Conservation (phyloP, 2,797 vertebrate genomes). For the Urophycis tenuis region DNA sequence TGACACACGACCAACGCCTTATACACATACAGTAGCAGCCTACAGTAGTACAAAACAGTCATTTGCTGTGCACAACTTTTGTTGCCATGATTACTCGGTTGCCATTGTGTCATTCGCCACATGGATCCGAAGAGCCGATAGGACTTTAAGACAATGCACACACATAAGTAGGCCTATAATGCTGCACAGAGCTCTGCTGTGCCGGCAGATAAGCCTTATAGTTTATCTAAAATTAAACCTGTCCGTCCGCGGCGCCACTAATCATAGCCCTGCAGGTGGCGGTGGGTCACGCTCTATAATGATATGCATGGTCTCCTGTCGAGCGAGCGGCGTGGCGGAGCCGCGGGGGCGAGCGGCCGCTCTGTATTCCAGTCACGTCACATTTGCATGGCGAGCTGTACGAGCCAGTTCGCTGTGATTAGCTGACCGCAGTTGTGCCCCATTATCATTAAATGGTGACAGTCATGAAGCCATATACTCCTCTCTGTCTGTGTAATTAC, state of each 20-base stretch:
- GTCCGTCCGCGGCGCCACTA: conserved; percentile 52
- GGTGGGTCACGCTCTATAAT: conserved; percentile 56
- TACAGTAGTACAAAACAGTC: neutral
- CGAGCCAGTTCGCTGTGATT: conserved; percentile 65
- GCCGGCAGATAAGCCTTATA: conserved; percentile 38
- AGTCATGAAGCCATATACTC: conserved; percentile 65
- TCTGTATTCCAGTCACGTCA: conserved; percentile 69
- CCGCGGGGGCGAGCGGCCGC: conserved; percentile 45
- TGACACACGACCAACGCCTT: neutral
- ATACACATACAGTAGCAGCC: neutral
- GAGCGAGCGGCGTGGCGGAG: conserved; percentile 27
- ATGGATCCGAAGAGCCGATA: neutral
- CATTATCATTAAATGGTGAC: conserved; percentile 68
- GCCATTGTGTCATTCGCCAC: conserved; percentile 9
- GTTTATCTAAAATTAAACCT: conserved; percentile 56
- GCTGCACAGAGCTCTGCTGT: conserved; percentile 17
- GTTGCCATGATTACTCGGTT: neutral
- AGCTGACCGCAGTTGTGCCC: conserved; percentile 64
- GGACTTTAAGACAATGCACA: neutral
- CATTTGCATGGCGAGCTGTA: conserved; percentile 55
- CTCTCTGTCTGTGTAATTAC: conserved; percentile 64
- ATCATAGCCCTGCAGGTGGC: conserved; percentile 59
- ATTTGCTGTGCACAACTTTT: neutral
- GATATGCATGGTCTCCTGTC: conserved; percentile 51
- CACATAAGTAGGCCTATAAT: neutral